Conservation (phyloP, 2,113 vertebrate genomes). For the Oreochromis spilurus region DNA sequence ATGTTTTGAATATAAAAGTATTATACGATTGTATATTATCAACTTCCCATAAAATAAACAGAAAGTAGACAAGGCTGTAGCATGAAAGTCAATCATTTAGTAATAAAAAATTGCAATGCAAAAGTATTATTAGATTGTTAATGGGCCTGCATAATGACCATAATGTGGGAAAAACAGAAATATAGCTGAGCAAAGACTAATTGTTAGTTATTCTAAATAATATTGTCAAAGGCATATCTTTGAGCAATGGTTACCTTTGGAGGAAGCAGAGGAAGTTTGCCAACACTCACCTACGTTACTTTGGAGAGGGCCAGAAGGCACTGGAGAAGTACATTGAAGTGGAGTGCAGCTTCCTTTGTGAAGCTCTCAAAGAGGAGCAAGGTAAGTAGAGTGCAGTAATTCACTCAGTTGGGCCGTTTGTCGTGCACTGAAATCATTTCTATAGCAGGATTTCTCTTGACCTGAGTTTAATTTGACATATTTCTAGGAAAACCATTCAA, state of each 20-base stretch:
- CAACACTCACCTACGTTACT: conserved; percentile 72
- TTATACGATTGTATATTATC: background rate
- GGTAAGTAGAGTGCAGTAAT: conserved; percentile 30
- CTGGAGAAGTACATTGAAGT: conserved; percentile 75
- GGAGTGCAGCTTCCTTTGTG: conserved; percentile 70
- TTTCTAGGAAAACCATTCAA: conserved; percentile 79
- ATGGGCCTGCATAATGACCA: too few species aligned
- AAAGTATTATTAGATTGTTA: too few species aligned
- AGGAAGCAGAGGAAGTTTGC: conserved; percentile 78
- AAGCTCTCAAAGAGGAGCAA: conserved; percentile 75
- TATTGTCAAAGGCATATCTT: conserved; percentile 53
- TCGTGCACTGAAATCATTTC: fast-evolving
- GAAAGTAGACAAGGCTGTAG: fast-evolving
- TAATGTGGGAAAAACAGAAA: background rate
- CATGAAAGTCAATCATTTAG: too few species aligned
- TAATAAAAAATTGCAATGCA: too few species aligned
- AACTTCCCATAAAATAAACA: background rate
- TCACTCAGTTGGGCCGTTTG: background rate
- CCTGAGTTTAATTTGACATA: background rate
- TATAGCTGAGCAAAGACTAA: background rate
- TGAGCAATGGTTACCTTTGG: conserved; percentile 74
- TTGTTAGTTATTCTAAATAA: background rate
- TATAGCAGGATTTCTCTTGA: background rate
- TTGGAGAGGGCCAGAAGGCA: conserved; percentile 74
- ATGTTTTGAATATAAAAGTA: background rate